phyloP scores from a whole-genome alignment of 2,797 vertebrate species.

The Gymnoscopelus braueri region DNA sequence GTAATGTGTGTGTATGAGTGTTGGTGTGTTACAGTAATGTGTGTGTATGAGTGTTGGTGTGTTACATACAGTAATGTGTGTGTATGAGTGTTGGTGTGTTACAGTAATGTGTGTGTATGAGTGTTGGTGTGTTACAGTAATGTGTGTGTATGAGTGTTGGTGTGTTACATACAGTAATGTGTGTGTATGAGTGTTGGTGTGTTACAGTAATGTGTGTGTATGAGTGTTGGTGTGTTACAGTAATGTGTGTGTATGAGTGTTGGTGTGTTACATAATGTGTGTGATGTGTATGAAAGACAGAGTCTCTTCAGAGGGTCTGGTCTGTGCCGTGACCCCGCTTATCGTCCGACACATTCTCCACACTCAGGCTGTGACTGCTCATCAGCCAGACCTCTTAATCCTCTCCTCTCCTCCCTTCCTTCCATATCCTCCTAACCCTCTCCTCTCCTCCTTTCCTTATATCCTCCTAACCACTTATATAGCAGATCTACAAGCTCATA shows the following conservation, averaged over 20 bases:
- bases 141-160: no score
- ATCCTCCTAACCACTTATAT: background rate
- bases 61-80: no score
- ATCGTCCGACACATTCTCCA: slow-evolving; percentile 31
- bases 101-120: background rate
- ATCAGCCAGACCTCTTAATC: slow-evolving; percentile 44
- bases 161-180: no score
- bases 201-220: no score
- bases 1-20: no score
- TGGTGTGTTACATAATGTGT: background rate
- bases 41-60: background rate
- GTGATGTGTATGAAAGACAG: background rate
- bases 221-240: no score
- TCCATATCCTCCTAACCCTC: background rate
- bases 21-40: no score
- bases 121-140: background rate
- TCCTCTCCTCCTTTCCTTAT: background rate
- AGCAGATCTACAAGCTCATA: no score
- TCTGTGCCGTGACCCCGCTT: slow-evolving; percentile 33
- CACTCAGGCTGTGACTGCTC: slow-evolving; percentile 21
- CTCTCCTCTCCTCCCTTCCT: slow-evolving; percentile 1
- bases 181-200: background rate
- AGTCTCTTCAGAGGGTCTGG: slow-evolving; percentile 1
- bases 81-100: no score
- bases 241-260: background rate